Conservation (phyloP, 2,888 invertebrate species). For the Asteroscopus sphinx region DNA sequence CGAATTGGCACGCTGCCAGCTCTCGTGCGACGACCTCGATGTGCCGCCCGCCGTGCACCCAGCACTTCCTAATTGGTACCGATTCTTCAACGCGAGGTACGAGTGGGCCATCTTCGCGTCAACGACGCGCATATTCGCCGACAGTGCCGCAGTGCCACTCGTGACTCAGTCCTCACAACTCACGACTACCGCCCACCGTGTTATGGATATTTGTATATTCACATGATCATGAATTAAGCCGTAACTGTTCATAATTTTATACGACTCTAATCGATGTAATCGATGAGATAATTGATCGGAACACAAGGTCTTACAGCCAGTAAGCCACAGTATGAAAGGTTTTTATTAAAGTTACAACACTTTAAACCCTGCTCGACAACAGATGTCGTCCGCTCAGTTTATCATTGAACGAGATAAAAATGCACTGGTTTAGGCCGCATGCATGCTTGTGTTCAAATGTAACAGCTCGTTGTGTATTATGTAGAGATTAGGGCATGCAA, state of each 20-base stretch:
- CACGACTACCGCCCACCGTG: slow-evolving; percentile 53
- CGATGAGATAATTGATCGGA: slow-evolving; percentile 65
- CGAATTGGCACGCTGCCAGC: slow-evolving; percentile 75
- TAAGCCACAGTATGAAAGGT: slow-evolving; percentile 50
- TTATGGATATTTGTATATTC: slow-evolving; percentile 51
- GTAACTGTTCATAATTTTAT: slow-evolving; percentile 65
- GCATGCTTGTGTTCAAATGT: slow-evolving; percentile 63
- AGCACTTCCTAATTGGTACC: slow-evolving; percentile 71
- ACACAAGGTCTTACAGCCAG: slow-evolving; percentile 58
- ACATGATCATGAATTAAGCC: slow-evolving; percentile 65
- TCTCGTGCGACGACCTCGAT: slow-evolving; percentile 72
- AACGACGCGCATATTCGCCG: slow-evolving; percentile 51
- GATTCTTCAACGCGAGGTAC: slow-evolving; percentile 61
- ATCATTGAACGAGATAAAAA: slow-evolving; percentile 78
- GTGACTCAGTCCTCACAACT: slow-evolving; percentile 59
- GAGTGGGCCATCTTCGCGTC: slow-evolving; percentile 56
- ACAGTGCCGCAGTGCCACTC: slow-evolving; percentile 33
- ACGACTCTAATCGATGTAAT: slow-evolving; percentile 62
- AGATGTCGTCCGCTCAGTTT: slow-evolving; percentile 76
- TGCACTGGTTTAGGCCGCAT: slow-evolving; percentile 66
- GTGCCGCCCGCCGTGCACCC: slow-evolving; percentile 53
- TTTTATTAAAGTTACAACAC: slow-evolving; percentile 70
- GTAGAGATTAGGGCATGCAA: no score
- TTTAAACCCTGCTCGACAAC: slow-evolving; percentile 70
- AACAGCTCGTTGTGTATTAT: slow-evolving; percentile 42